A percentile compares a stretch with the other conserved stretches of the same genome.
phyloP scores from a whole-genome alignment of 1,140 invertebrate genomes.

The Trichogramma pretiosum region DNA sequence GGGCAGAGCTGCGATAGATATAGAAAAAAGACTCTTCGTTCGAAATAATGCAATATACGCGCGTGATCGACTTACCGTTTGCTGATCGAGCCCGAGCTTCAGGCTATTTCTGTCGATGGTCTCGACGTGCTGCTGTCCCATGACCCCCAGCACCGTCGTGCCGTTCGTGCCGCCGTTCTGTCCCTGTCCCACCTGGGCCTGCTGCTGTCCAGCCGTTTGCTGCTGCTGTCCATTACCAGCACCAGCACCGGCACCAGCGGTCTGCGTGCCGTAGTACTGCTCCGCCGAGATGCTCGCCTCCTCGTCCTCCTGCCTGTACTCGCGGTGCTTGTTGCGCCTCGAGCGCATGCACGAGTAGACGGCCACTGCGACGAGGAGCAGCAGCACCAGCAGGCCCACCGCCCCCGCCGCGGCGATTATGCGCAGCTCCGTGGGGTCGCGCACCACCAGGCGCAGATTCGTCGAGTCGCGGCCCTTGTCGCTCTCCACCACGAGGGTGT shows the following conservation, averaged over 20 bases:
- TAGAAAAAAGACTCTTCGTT: too few relatives aligned
- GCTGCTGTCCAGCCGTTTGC: neutral
- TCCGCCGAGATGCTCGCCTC: conserved; percentile 41
- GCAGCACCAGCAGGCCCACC: conserved; percentile 32
- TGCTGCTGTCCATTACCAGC: neutral
- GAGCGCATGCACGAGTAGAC: conserved; percentile 29
- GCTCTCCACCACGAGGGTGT: conserved; percentile 39
- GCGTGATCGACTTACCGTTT: too few relatives aligned
- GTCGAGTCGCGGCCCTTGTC: conserved; percentile 40
- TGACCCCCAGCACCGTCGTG: neutral
- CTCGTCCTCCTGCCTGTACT: conserved; percentile 34
- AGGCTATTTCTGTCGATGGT: too few relatives aligned
- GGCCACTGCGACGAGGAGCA: conserved; percentile 31
- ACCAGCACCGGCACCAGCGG: too few relatives aligned
- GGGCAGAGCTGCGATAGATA: too few relatives aligned
- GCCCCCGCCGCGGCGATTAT: conserved; percentile 36
- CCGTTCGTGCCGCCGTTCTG: conserved; percentile 4
- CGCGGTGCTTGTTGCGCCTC: conserved; percentile 29
- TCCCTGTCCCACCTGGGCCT: conserved; percentile 4
- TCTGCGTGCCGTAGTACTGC: conserved; percentile 31
- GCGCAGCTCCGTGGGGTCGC: conserved; percentile 38
- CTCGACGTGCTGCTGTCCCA: conserved; percentile 28
- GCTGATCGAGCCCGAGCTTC: too few relatives aligned
- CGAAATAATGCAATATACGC: too few relatives aligned
- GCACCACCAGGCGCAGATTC: conserved; percentile 33